A percentile compares a stretch with the other conserved stretches of the same genome.
These are phyloP conservation scores for Oeneis ivallda DNA, from an alignment of 2,888 invertebrate genomes.

Conservation along the genomic window DNA sequence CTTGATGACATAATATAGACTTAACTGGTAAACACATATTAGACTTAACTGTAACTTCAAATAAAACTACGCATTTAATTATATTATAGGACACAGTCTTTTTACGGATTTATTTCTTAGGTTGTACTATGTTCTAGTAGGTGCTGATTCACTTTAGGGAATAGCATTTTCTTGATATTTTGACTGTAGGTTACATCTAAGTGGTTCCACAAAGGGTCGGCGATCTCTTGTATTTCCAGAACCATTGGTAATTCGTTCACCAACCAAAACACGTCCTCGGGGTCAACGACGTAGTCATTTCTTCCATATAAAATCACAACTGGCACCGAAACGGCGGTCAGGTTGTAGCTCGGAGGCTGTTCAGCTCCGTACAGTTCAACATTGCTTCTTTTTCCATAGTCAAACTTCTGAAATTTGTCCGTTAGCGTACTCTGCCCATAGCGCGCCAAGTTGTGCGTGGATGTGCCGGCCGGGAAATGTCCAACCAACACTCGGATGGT, in stretches of 20 bases:
- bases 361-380: constrained; percentile 52
- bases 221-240: constrained; percentile 77
- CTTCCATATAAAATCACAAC: constrained; percentile 58
- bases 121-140: constrained; percentile 40
- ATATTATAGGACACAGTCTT: neutral
- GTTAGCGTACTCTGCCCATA: constrained; percentile 58
- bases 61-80: neutral
- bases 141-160: constrained; percentile 48
- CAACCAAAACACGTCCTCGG: constrained; percentile 79
- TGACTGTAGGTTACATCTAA: constrained; percentile 55
- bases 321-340: constrained; percentile 55
- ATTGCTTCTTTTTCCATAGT: constrained; percentile 57
- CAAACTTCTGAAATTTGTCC: constrained; percentile 55
- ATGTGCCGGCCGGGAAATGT: constrained; percentile 62
- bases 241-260: constrained; percentile 79
- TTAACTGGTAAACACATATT: neutral
- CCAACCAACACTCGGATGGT: constrained; percentile 52
- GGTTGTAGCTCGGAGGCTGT: constrained; percentile 55
- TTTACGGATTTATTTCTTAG: neutral
- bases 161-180: constrained; percentile 46
- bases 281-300: constrained; percentile 82
- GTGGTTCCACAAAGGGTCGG: constrained; percentile 64
- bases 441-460: constrained; percentile 55
- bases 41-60: too few species aligned
- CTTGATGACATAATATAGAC: too few species aligned